phyloP scores from a whole-genome alignment of 2,113 vertebrate genomes.

The Erythrocercus mccallii region DNA sequence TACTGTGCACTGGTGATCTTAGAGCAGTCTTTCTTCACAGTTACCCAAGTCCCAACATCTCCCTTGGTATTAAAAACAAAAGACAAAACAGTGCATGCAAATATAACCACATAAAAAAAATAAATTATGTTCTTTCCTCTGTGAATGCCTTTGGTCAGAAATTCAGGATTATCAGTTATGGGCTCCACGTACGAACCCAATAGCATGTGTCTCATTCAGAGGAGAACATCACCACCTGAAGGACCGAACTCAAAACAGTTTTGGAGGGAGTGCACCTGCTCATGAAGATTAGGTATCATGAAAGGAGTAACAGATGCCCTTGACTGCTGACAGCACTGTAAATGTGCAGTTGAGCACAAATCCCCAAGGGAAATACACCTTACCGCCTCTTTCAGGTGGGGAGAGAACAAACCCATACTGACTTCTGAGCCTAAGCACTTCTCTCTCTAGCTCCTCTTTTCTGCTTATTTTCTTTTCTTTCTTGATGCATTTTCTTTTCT shows the following conservation, averaged over 20 bases:
- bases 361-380: not conserved
- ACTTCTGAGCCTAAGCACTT: not conserved
- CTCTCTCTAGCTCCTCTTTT: not conserved
- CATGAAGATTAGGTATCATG: not conserved
- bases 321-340: not conserved
- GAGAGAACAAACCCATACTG: not conserved
- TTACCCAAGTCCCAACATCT: not conserved
- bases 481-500: not conserved
- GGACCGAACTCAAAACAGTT: not conserved
- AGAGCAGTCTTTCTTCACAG: not conserved
- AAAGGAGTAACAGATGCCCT: not conserved
- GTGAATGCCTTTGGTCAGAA: not conserved
- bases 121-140: not conserved
- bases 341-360: not conserved
- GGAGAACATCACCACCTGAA: not conserved
- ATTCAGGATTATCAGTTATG: not conserved
- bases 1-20: not conserved
- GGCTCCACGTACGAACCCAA: rapidly evolving
- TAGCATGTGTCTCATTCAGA: not conserved
- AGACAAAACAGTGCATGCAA: not conserved
- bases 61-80: not conserved
- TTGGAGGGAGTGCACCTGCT: not conserved
- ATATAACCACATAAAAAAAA: not conserved
- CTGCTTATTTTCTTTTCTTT: not conserved
- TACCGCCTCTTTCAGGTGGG: not conserved